Conservation (phyloP, 2,888 invertebrate species). For the Pheosia tremula region DNA sequence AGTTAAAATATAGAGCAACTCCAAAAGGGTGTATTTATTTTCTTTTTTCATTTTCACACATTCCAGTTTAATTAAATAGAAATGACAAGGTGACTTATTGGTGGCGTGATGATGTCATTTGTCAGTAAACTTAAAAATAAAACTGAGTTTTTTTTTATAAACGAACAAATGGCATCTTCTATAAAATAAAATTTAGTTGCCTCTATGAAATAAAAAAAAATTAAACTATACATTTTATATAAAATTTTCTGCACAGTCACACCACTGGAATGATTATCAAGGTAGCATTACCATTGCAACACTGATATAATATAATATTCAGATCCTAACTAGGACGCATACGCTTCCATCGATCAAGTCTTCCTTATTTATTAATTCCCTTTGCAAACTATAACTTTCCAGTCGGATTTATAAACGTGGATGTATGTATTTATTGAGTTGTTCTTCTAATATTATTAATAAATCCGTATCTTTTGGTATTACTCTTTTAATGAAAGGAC, state of each 20-base stretch:
- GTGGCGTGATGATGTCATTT: background rate
- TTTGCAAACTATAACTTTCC: conserved; percentile 40
- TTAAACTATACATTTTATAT: too few relatives aligned
- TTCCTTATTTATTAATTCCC: conserved; percentile 43
- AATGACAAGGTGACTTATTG: background rate
- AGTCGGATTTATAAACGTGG: conserved; percentile 25
- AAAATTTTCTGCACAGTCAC: too few relatives aligned
- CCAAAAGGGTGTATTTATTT: conserved; percentile 11
- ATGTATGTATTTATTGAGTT: conserved; percentile 25
- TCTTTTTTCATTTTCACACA: conserved; percentile 26
- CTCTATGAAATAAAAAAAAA: too few relatives aligned
- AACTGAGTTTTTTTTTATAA: too few relatives aligned
- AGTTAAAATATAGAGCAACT: conserved; percentile 18
- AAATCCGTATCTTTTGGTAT: background rate
- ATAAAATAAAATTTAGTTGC: too few relatives aligned
- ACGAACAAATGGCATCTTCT: too few relatives aligned
- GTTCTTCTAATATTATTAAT: background rate
- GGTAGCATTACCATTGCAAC: too few relatives aligned
- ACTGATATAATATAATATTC: too few relatives aligned
- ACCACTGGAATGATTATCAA: too few relatives aligned
- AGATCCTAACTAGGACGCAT: too few relatives aligned
- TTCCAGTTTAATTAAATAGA: conserved; percentile 24
- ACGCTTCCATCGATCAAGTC: conserved; percentile 41
- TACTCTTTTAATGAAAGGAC: background rate
- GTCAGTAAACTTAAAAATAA: too few relatives aligned